Evolutionary conservation across 2,113 vertebrate genomes (phyloP).

Genomic region (Bubo bubo): DNA sequence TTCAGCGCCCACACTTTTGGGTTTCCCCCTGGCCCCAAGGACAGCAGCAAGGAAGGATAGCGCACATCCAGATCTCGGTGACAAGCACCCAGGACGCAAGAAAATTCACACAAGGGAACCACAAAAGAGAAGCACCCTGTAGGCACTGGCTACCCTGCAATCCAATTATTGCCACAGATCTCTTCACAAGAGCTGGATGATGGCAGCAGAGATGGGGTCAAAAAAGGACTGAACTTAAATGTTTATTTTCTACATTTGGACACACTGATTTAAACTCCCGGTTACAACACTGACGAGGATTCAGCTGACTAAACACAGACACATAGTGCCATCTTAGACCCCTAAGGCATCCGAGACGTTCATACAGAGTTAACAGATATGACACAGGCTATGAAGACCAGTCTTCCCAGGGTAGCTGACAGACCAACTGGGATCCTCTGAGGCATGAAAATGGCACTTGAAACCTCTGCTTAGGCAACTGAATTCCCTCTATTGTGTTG

Average conservation of each 20-base stretch:
- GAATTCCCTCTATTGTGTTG: background rate
- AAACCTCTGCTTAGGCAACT: background rate
- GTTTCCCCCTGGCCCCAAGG: too few species aligned
- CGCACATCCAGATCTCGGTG: background rate
- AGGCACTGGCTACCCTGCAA: background rate
- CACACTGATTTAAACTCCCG: fast-evolving
- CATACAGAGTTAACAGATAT: background rate
- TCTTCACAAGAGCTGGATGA: background rate
- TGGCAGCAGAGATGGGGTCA: background rate
- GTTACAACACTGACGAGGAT: background rate
- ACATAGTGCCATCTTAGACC: background rate
- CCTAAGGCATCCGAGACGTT: fast-evolving
- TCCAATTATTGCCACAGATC: background rate
- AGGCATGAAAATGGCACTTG: background rate
- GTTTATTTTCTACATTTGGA: background rate
- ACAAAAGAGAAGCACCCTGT: background rate
- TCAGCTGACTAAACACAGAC: background rate
- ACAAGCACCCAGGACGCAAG: background rate
- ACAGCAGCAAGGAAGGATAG: background rate
- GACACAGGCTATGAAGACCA: background rate
- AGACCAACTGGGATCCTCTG: background rate
- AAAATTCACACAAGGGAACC: background rate
- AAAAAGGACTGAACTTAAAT: background rate
- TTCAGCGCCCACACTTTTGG: background rate
- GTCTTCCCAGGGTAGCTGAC: background rate